A percentile compares a stretch with the other conserved stretches of the same genome.
These are phyloP conservation scores for Automeris io DNA, from an alignment of 2,888 invertebrate species.

Conservation along the genomic window DNA sequence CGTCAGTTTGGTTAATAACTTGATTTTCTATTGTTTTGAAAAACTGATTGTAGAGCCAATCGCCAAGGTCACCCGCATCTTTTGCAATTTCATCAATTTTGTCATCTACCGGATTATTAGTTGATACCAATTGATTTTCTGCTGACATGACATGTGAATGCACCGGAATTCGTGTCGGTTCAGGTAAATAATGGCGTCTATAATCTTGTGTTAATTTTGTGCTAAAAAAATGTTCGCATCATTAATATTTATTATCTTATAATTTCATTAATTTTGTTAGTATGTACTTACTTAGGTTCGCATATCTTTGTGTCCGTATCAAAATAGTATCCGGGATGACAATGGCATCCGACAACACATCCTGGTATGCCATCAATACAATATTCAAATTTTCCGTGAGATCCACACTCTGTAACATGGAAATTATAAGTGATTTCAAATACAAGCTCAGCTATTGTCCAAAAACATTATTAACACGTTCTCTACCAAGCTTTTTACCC, in stretches of 20 bases:
- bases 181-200: constrained; percentile 29
- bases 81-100: constrained; percentile 43
- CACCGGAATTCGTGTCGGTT: constrained; percentile 27
- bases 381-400: constrained; percentile 62
- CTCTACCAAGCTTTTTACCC: no score
- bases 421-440: background rate
- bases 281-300: constrained; percentile 52
- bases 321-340: constrained; percentile 66
- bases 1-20: constrained; percentile 53
- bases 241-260: background rate
- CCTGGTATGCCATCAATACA: constrained; percentile 58
- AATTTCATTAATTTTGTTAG: background rate
- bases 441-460: background rate
- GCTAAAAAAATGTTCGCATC: constrained; percentile 38
- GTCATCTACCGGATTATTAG: constrained; percentile 25
- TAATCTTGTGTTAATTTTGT: constrained; percentile 40
- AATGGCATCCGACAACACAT: constrained; percentile 67
- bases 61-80: constrained; percentile 55
- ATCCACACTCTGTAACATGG: constrained; percentile 53
- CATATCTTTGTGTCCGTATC: constrained; percentile 66
- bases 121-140: constrained; percentile 21
- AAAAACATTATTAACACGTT: no score
- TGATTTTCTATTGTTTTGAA: constrained; percentile 65
- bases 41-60: constrained; percentile 68
- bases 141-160: constrained; percentile 14